Evolutionary conservation across 2,888 invertebrate species (phyloP).

Genomic region (Cheilosia urbana): DNA sequence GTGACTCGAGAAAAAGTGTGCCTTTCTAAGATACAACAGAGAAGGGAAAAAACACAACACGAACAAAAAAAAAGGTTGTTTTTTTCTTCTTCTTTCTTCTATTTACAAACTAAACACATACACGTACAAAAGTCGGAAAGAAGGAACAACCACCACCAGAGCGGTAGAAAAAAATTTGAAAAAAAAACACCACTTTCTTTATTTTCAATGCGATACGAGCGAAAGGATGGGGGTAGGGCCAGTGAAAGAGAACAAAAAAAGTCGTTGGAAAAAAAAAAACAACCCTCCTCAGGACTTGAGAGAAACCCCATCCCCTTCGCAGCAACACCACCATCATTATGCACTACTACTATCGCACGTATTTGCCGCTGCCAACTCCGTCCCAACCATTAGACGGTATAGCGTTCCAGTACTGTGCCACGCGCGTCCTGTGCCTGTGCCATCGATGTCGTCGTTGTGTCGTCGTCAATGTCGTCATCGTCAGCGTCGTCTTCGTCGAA

Average conservation of each 20-base stretch:
- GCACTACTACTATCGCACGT: constrained; percentile 23
- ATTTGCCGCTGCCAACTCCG: constrained; percentile 24
- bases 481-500: constrained; percentile 21
- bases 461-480: constrained; percentile 31
- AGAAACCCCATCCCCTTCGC: constrained; percentile 62
- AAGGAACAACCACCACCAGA: constrained; percentile 63
- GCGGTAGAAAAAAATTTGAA: constrained; percentile 16
- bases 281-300: constrained; percentile 59
- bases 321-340: constrained; percentile 36
- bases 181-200: constrained; percentile 69
- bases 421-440: constrained; percentile 20
- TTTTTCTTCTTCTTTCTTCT: constrained; percentile 60
- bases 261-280: constrained; percentile 37
- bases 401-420: constrained; percentile 19
- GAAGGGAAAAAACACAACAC: constrained; percentile 46
- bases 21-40: constrained; percentile 69
- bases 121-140: constrained; percentile 45
- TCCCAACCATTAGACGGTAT: constrained; percentile 40
- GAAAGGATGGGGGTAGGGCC: constrained; percentile 22
- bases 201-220: constrained; percentile 40
- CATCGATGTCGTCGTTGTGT: constrained; percentile 14
- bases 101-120: constrained; percentile 65
- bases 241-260: constrained; percentile 37
- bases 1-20: constrained; percentile 66
- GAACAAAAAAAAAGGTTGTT: constrained; percentile 12